Conservation (phyloP, 2,113 vertebrate species). For the Atrichornis clamosus region DNA sequence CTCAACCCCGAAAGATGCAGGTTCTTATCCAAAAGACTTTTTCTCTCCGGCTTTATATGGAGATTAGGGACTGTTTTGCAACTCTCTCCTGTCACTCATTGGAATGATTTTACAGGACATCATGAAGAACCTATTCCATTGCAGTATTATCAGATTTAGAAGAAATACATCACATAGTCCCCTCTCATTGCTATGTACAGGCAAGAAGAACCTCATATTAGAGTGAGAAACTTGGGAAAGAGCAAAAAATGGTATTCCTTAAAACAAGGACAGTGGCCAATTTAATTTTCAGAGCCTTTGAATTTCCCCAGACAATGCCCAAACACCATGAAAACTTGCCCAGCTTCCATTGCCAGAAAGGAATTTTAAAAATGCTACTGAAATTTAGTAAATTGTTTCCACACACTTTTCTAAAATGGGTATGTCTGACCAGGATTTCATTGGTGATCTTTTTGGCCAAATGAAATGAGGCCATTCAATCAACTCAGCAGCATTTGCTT, state of each 20-base stretch:
- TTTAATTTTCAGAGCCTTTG: background rate
- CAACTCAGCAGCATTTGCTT: background rate
- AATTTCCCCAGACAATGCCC: slow-evolving; percentile 7
- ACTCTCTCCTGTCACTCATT: background rate
- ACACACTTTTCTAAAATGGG: background rate
- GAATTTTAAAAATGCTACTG: background rate
- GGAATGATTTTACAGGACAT: background rate
- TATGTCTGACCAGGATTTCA: background rate
- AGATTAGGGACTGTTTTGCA: background rate
- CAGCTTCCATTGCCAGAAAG: background rate
- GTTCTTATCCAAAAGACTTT: background rate
- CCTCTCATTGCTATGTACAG: background rate
- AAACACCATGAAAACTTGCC: background rate
- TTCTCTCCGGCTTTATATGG: background rate
- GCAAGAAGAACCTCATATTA: background rate
- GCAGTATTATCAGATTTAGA: background rate
- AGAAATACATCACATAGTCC: background rate
- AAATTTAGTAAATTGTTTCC: slow-evolving; percentile 35
- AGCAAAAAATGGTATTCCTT: background rate
- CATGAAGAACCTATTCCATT: background rate
- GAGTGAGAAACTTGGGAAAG: background rate
- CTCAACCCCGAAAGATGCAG: background rate
- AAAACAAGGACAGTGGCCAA: background rate
- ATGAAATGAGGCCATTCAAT: background rate
- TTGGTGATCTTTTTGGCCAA: background rate